Evolutionary conservation across 1,140 invertebrate species (phyloP), one percentile per base, ranked within the genome.

Genomic region (Latrodectus geometricus): DNA sequence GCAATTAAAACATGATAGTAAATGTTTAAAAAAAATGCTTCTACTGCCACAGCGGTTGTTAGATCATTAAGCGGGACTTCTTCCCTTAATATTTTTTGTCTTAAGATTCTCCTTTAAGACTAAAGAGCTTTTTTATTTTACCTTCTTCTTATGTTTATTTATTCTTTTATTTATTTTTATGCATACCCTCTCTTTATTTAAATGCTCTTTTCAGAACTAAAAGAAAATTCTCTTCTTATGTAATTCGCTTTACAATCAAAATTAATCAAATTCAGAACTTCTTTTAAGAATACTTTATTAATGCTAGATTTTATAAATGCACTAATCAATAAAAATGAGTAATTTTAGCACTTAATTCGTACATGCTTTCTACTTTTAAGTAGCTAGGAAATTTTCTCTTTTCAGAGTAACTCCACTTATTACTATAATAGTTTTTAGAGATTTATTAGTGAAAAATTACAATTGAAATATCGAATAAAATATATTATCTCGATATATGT

Each of bases 1-100:
- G 82, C 82, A 84, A 84, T 84, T 84, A 84, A 84, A 84, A 84
- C 82, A 84, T 69, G 82, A 84, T 84, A 72, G 82, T 84, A 84
- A 84, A 84, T 84, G 82, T 69, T 84, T 84, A 84, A n/a, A n/a
- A n/a, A n/a, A n/a, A n/a, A 84, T 75, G 82, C 73, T 23, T 76
- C 82, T 49, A 68, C 82, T 61, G 54, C 82, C 73, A 76, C 82
- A 84, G 65, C 73, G 82, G 68, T 68, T 61, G 82, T 84, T 84
- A 84, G 72, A 84, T 84, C 82, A 84, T 84, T 84, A 84, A 69
- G 82, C 17, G 54, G 76, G 52, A 15, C 65, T n/a, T 76, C 74
- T 84, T 66, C 54, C 35, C 66, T 35, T 35, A 76, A 68, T 84
- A 76, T 75, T 76, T 20, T 61, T 11, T 56, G 23, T 76, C 73